Base-by-base conservation (phyloP, 92 coral and sea anemone species). In the Parazoanthus darwini region DNA sequence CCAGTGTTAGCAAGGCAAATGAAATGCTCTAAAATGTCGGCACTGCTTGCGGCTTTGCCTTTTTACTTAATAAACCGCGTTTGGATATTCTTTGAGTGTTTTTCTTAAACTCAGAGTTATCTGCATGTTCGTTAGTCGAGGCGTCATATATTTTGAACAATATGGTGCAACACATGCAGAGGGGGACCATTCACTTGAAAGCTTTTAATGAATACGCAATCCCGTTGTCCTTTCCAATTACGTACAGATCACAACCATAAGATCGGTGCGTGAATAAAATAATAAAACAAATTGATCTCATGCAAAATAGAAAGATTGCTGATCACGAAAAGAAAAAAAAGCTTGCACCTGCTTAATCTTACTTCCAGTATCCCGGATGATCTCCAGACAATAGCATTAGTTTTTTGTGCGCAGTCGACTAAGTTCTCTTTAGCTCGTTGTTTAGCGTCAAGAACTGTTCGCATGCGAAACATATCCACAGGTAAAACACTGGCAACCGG, bases 331-430 rank as follows among this genome's bases (percentile, higher is more conserved):
- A 76, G 70, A 63, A 18, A 1, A 63, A 63, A 63, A 5, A 35
- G 33, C 33, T 25, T 66, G 75, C 86, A 66, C 75, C 86, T 82
- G 86, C 76, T 11, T 23, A 20, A 11, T 10, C 54, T 11, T 36
- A 25, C 66, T 25, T 42, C 15, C 42, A 44, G 38, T 82, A 44
- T 67, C 86, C 86, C 86, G 86, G 86, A 82, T 82, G 63, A 65
- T 23, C 11, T 2, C 38, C 16, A 20, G 46, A 42, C 75, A 81
- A 33, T 35, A 33, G 29, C 18, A 80, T 80, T 51, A 18, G 70
- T 25, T 63, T 23, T 18, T 20, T 26, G 25, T 63, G 70, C 25
- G 70, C 70, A 63, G 26, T 63, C 70, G 70, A 29, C 33, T 29
- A 29, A 63, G 70, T 18, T 63, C 26, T 63, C 25, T 4, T 63